Evolutionary conservation across 1,140 invertebrate genomes (phyloP).

Genomic region (Drosophila trapezifrons): DNA sequence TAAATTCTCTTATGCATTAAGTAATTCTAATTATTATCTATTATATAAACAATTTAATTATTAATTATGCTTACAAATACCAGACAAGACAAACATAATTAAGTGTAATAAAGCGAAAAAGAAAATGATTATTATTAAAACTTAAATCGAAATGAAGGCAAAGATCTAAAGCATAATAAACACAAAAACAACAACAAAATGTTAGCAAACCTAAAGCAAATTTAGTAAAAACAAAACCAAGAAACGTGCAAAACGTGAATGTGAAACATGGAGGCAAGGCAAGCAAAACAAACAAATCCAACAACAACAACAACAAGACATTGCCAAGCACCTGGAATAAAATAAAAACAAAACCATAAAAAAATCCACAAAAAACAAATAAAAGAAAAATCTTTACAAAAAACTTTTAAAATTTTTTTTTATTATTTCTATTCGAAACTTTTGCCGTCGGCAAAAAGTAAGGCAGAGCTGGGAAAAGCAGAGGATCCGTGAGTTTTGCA

Average conservation of each 20-base stretch:
- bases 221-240: constrained; percentile 74
- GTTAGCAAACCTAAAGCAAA: constrained; percentile 79
- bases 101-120: constrained; percentile 72
- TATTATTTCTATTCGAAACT: constrained; percentile 10
- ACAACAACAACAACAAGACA: constrained; percentile 35
- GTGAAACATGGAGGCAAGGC: constrained; percentile 56
- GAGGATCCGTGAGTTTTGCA: constrained; percentile 16
- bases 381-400: constrained; percentile 83
- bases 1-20: constrained; percentile 81
- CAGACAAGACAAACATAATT: constrained; percentile 57
- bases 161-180: constrained; percentile 63
- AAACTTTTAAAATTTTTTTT: constrained; percentile 48
- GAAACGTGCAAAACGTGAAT: constrained; percentile 51
- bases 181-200: constrained; percentile 61
- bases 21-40: constrained; percentile 82
- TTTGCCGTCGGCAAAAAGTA: constrained; percentile 55
- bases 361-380: constrained; percentile 77
- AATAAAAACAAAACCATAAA: constrained; percentile 57
- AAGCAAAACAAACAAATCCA: constrained; percentile 36
- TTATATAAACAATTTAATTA: constrained; percentile 83
- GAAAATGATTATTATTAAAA: constrained; percentile 60
- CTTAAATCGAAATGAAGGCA: constrained; percentile 47
- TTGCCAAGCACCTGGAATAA: constrained; percentile 59
- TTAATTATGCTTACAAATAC: constrained; percentile 78
- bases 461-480: neutral